A percentile compares a stretch with the other conserved stretches of the same genome.
These are phyloP conservation scores for Gasterosteus nipponicus DNA, from an alignment of 2,113 vertebrate genomes.

Conservation along the genomic window DNA sequence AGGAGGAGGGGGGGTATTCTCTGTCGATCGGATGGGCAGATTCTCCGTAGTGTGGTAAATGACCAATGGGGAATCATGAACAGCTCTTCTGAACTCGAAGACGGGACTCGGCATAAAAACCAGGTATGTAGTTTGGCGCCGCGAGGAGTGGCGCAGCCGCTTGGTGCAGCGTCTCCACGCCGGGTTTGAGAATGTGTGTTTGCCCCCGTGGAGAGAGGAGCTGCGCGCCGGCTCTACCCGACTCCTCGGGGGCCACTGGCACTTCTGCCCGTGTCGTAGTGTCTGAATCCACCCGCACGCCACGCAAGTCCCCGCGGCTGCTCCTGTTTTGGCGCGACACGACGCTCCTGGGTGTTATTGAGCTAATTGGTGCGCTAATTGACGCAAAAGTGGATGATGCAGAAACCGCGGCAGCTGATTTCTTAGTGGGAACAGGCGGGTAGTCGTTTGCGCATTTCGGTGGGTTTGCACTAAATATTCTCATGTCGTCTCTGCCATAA, in stretches of 20 bases:
- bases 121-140: constrained; percentile 73
- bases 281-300: constrained; percentile 41
- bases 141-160: constrained; percentile 60
- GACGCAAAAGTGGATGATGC: neutral
- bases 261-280: constrained; percentile 62
- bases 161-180: constrained; percentile 68
- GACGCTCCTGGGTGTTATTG: constrained; percentile 7
- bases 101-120: constrained; percentile 84
- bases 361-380: neutral
- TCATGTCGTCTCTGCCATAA: neutral
- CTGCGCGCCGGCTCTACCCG: constrained; percentile 34
- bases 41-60: constrained; percentile 82
- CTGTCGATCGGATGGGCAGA: constrained; percentile 58
- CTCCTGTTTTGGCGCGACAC: constrained; percentile 27
- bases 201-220: constrained; percentile 35
- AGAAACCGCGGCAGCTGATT: constrained; percentile 24
- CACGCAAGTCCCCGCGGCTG: constrained; percentile 12
- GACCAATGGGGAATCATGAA: constrained; percentile 86
- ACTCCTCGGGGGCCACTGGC: constrained; percentile 38
- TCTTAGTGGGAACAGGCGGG: neutral
- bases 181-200: constrained; percentile 44
- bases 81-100: constrained; percentile 86
- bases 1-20: constrained; percentile 29
- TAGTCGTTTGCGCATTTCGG: constrained; percentile 31
- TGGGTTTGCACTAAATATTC: neutral